Percentiles rank a stretch among this genome's conserved stretches.
Conservation (phyloP, 2,797 vertebrate genomes). For the Trichosurus vulpecula region DNA sequence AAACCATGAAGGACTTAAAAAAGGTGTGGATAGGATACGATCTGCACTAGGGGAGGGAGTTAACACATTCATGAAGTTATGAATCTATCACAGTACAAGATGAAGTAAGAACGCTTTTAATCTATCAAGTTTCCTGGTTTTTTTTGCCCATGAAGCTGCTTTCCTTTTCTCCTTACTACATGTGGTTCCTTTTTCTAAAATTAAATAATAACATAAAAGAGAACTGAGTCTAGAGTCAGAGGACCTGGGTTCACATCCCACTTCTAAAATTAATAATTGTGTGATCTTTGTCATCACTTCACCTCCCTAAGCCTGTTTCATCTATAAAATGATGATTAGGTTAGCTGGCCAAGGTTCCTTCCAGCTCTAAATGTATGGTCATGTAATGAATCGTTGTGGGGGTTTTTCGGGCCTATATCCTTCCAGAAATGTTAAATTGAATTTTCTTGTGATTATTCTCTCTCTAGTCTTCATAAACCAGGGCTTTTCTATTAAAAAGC, state of each 20-base stretch:
- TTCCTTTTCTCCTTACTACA: background rate
- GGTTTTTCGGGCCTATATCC: background rate
- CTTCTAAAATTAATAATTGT: background rate
- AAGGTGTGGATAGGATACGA: background rate
- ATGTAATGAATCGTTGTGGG: background rate
- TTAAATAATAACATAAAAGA: background rate
- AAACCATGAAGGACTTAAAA: background rate
- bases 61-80: background rate
- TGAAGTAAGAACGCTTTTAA: too few species aligned
- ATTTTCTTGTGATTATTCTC: background rate
- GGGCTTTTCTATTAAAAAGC: background rate
- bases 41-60: background rate
- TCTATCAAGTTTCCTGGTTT: background rate
- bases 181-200: background rate
- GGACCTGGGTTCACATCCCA: background rate
- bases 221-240: background rate
- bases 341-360: background rate
- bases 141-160: background rate
- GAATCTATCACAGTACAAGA: background rate
- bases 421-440: background rate
- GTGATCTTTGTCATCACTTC: background rate
- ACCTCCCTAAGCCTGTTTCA: background rate
- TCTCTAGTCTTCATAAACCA: background rate
- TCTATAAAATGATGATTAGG: background rate
- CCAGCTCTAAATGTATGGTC: background rate